Percentiles rank a stretch among this genome's conserved stretches.
Evolutionary conservation across 2,113 vertebrate species (phyloP).

Genomic region (Eptesicus fuscus): DNA sequence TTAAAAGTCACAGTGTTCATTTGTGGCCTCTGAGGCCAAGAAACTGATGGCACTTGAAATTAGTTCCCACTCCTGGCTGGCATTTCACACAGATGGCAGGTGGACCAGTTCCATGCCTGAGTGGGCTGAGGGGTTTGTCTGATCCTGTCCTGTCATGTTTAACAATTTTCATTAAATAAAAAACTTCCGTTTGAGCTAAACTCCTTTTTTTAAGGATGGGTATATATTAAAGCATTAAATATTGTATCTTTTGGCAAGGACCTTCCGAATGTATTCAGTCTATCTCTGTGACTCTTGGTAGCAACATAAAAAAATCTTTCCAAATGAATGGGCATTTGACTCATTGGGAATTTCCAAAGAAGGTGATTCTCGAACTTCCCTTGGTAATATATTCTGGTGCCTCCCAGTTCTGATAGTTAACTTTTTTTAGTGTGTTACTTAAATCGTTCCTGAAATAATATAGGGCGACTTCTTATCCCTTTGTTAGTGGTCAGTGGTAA

Average conservation of each 20-base stretch:
- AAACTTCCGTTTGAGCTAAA: neutral
- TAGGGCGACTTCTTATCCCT: neutral
- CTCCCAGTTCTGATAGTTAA: neutral
- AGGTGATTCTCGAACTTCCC: neutral
- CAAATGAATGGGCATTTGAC: neutral
- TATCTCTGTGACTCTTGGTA: neutral
- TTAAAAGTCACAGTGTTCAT: neutral
- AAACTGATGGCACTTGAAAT: conserved; percentile 45
- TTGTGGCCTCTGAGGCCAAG: neutral
- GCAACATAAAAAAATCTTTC: conserved; percentile 2
- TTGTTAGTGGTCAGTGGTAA: neutral
- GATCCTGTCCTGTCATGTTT: neutral
- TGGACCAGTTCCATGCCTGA: neutral
- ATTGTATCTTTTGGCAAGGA: neutral
- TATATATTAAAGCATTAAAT: neutral
- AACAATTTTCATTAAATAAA: conserved; percentile 25
- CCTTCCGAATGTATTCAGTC: neutral
- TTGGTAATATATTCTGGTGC: neutral
- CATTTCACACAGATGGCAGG: conserved; percentile 44
- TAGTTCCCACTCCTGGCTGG: conserved; percentile 39
- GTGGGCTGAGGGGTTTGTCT: neutral
- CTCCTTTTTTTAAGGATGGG: neutral
- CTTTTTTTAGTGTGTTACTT: neutral
- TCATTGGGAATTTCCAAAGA: neutral
- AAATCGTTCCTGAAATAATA: neutral